Percentiles rank a stretch among this genome's conserved stretches.
These are phyloP conservation scores for Hydrophis major DNA, from an alignment of 2,797 vertebrate genomes.

Conservation along the genomic window DNA sequence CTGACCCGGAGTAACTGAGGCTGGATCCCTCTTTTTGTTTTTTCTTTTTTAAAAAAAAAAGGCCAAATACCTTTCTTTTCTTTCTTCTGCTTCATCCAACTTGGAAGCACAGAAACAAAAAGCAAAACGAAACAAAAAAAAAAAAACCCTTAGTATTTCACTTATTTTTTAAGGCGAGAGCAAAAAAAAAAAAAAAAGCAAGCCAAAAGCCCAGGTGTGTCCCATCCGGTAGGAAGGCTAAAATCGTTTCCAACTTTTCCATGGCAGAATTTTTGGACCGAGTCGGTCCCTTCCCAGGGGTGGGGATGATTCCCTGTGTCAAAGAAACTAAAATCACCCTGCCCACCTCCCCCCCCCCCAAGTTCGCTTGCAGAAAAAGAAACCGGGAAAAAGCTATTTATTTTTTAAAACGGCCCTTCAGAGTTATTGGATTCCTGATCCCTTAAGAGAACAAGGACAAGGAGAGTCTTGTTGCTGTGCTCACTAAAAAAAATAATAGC, in stretches of 20 bases:
- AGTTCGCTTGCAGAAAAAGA: slow-evolving; percentile 82
- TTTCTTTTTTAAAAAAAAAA: slow-evolving; percentile 49
- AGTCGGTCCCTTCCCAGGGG: slow-evolving; percentile 68
- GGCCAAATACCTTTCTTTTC: slow-evolving; percentile 77
- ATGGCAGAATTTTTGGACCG: slow-evolving; percentile 80
- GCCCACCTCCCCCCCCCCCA: slow-evolving; percentile 65
- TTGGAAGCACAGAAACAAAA: slow-evolving; percentile 74
- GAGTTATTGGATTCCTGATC: slow-evolving; percentile 86
- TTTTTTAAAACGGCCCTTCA: slow-evolving; percentile 92
- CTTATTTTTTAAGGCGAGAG: slow-evolving; percentile 67
- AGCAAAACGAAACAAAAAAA: slow-evolving; percentile 54
- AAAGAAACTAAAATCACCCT: slow-evolving; percentile 49
- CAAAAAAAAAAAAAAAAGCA: slow-evolving; percentile 51
- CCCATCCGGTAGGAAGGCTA: slow-evolving; percentile 93
- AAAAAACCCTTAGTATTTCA: slow-evolving; percentile 72
- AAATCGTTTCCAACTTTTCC: slow-evolving; percentile 83
- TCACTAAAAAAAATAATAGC: slow-evolving; percentile 68
- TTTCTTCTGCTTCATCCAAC: slow-evolving; percentile 79
- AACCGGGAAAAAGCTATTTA: slow-evolving; percentile 86
- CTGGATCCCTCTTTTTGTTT: slow-evolving; percentile 73
- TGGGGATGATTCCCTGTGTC: slow-evolving; percentile 77
- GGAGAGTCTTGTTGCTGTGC: slow-evolving; percentile 96
- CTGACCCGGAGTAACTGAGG: slow-evolving; percentile 81
- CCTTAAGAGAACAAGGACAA: slow-evolving; percentile 86
- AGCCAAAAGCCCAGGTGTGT: slow-evolving; percentile 49